Percentiles rank a stretch among this genome's conserved stretches.
Evolutionary conservation across 1,140 invertebrate species (phyloP).

Genomic region (Drosophila elegans): DNA sequence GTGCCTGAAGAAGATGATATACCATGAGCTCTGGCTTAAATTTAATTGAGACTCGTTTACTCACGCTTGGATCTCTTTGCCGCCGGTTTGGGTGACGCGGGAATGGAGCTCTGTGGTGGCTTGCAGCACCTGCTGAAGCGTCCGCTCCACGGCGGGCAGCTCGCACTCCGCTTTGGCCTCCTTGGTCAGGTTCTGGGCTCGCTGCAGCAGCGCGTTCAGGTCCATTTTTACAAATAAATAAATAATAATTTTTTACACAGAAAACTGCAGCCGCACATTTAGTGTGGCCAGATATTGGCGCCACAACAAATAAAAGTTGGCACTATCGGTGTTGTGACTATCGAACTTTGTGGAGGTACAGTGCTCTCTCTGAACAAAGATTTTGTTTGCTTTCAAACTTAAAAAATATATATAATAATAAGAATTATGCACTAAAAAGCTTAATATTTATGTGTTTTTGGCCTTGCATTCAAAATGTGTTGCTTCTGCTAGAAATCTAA

Average conservation of each 20-base stretch:
- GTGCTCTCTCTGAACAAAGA: background rate
- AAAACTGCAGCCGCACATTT: background rate
- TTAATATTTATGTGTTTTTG: no score
- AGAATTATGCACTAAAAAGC: no score
- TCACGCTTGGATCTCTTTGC: conserved; percentile 97
- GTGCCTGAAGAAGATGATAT: conserved; percentile 87
- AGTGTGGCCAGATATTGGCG: background rate
- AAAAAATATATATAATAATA: no score
- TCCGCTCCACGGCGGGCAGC: conserved; percentile 94
- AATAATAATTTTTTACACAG: no score
- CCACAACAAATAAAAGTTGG: background rate
- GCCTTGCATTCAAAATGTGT: no score
- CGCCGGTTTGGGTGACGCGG: conserved; percentile 92
- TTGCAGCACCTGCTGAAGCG: conserved; percentile 95
- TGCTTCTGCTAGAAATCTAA: no score
- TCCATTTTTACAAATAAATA: conserved; percentile 85
- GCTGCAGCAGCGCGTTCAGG: conserved; percentile 94
- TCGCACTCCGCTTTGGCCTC: conserved; percentile 93
- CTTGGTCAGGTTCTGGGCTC: conserved; percentile 95
- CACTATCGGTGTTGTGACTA: background rate
- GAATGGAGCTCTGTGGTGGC: conserved; percentile 95
- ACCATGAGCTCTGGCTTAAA: background rate
- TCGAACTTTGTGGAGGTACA: background rate
- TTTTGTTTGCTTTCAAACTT: no score
- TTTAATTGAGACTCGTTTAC: conserved; percentile 66